Percentiles rank a stretch among this genome's conserved stretches.
These are phyloP conservation scores for Apogon hyalosoma DNA, from an alignment of 2,797 vertebrate genomes.

Conservation along the genomic window DNA sequence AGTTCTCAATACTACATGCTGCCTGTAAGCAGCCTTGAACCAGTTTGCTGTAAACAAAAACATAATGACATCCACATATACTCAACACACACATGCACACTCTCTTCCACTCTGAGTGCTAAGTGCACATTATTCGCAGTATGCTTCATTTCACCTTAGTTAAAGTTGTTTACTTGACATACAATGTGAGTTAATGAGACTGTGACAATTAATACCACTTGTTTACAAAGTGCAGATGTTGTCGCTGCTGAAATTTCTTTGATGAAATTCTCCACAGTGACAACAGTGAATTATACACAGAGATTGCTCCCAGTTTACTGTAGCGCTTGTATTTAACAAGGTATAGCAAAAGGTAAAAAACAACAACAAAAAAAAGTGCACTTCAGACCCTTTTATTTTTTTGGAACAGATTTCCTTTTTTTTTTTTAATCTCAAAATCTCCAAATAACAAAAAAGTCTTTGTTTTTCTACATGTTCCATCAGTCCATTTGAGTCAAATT, in stretches of 20 bases:
- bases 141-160: slow-evolving; percentile 72
- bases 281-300: slow-evolving; percentile 5
- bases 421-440: slow-evolving; percentile 18
- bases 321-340: no score
- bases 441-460: slow-evolving; percentile 21
- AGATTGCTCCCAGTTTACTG: no score
- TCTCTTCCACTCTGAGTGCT: slow-evolving; percentile 32
- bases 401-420: slow-evolving; percentile 13
- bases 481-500: slow-evolving; percentile 26
- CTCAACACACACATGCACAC: slow-evolving; percentile 15
- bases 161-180: slow-evolving; percentile 63
- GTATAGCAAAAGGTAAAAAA: no score
- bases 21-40: slow-evolving; percentile 45
- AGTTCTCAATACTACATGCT: slow-evolving; percentile 37
- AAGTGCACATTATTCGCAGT: slow-evolving; percentile 66
- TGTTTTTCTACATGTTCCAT: slow-evolving; percentile 25
- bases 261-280: slow-evolving; percentile 32
- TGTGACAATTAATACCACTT: slow-evolving; percentile 67
- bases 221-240: slow-evolving; percentile 59
- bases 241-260: slow-evolving; percentile 25
- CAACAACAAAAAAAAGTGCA: not conserved
- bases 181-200: slow-evolving; percentile 69
- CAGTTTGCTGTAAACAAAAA: slow-evolving; percentile 14
- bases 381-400: slow-evolving; percentile 20
- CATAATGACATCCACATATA: slow-evolving; percentile 4